These are phyloP conservation scores for Phaedon cochleariae DNA, from an alignment of 2,888 invertebrate species.

Conservation along the genomic window DNA sequence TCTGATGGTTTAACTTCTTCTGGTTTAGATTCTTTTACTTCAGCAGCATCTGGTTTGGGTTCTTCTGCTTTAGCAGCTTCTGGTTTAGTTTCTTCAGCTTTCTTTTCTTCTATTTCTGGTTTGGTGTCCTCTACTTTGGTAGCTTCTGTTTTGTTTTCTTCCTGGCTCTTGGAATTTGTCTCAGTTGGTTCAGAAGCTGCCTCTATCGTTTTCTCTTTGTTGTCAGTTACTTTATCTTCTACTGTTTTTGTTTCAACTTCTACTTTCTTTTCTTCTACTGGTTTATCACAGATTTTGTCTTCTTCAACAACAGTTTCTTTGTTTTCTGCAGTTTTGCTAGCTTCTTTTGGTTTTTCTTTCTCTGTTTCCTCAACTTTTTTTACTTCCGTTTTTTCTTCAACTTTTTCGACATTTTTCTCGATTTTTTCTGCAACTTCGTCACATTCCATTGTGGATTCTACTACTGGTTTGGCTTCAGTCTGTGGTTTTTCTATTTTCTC, in stretches of 20 bases:
- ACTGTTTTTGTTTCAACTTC: not conserved
- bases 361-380: not conserved
- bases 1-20: not conserved
- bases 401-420: slow-evolving; percentile 7
- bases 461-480: slow-evolving; percentile 18
- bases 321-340: not conserved
- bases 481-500: slow-evolving; percentile 30
- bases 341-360: not conserved
- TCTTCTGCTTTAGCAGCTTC: slow-evolving; percentile 11
- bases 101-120: slow-evolving; percentile 1
- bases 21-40: too few species aligned
- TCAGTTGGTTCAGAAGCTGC: slow-evolving; percentile 41
- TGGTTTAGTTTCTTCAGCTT: slow-evolving; percentile 25
- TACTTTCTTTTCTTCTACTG: not conserved
- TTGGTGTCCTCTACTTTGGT: slow-evolving; percentile 9
- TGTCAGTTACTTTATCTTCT: not conserved
- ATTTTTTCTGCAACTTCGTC: not conserved
- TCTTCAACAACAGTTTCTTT: not conserved
- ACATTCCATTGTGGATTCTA: slow-evolving; percentile 17
- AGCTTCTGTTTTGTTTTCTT: slow-evolving; percentile 24
- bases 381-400: not conserved
- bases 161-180: slow-evolving; percentile 23
- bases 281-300: not conserved
- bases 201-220: slow-evolving; percentile 9
- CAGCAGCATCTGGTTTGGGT: slow-evolving; percentile 20